Percentiles rank a stretch among this genome's conserved stretches.
These are phyloP conservation scores for Pelmatolapia mariae DNA, from an alignment of 2,113 vertebrate species.

Conservation along the genomic window DNA sequence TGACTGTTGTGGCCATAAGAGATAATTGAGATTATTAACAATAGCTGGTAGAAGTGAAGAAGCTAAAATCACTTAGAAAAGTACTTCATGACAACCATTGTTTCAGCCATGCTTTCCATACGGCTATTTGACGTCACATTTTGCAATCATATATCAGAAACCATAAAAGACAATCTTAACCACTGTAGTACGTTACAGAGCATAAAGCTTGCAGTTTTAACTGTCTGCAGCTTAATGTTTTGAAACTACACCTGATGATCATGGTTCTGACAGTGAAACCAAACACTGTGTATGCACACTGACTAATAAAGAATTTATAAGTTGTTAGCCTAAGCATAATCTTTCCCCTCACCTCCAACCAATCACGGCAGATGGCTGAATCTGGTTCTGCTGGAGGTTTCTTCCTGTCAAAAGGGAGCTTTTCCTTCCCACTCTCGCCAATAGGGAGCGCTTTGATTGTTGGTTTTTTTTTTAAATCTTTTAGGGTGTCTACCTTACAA, in stretches of 20 bases:
- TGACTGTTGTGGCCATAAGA: neutral
- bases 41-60: neutral
- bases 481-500: neutral
- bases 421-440: neutral
- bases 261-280: too few species aligned
- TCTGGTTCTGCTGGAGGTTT: too few species aligned
- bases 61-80: neutral
- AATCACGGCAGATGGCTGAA: too few species aligned
- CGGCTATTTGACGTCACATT: neutral
- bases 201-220: neutral
- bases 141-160: neutral
- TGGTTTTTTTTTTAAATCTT: neutral
- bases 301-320: too few species aligned
- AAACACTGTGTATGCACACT: too few species aligned
- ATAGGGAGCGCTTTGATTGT: neutral
- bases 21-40: neutral
- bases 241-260: neutral
- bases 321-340: too few species aligned
- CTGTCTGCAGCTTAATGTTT: neutral
- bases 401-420: neutral
- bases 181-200: neutral
- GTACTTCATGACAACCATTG: neutral
- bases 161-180: neutral
- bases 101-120: neutral
- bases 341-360: too few species aligned